A percentile compares a stretch with the other conserved stretches of the same genome.
These are phyloP conservation scores for Anas bahamensis DNA, from an alignment of 2,797 vertebrate species.

Conservation along the genomic window DNA sequence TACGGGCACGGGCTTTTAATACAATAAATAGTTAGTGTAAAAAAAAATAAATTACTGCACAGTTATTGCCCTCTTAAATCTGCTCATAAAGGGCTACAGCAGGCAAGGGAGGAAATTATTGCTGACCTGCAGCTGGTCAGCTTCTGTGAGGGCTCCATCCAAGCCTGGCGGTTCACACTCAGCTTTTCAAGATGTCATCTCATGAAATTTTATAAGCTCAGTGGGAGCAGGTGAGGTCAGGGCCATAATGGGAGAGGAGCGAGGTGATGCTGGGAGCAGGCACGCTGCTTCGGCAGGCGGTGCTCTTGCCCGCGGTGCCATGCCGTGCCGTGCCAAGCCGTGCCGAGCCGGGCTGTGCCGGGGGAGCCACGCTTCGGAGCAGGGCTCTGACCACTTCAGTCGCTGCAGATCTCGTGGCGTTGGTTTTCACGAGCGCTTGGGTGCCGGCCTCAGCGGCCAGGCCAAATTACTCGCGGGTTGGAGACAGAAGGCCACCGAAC, in stretches of 20 bases:
- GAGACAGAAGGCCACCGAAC: conserved; percentile 43
- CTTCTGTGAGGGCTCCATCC: not conserved
- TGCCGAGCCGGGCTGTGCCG: accelerated
- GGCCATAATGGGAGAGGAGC: not conserved
- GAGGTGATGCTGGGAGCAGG: accelerated
- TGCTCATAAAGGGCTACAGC: not conserved
- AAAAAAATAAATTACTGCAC: not conserved
- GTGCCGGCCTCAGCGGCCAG: not conserved
- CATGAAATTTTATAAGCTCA: conserved; percentile 20
- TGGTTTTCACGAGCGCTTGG: not conserved
- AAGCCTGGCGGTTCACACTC: not conserved
- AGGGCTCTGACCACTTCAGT: not conserved
- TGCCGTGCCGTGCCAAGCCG: not conserved
- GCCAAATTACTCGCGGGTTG: not conserved
- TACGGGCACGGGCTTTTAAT: not conserved
- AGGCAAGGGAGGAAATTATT: not conserved
- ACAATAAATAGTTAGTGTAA: not conserved
- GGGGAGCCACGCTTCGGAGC: accelerated
- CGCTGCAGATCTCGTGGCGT: accelerated
- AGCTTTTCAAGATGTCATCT: conserved; percentile 17
- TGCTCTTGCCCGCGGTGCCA: not conserved
- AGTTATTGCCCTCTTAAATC: conserved; percentile 8
- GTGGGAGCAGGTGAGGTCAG: not conserved
- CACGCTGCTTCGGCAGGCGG: not conserved
- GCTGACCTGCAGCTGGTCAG: not conserved